Conservation (phyloP, 2,888 invertebrate genomes). For the Calameuta filiformis region DNA sequence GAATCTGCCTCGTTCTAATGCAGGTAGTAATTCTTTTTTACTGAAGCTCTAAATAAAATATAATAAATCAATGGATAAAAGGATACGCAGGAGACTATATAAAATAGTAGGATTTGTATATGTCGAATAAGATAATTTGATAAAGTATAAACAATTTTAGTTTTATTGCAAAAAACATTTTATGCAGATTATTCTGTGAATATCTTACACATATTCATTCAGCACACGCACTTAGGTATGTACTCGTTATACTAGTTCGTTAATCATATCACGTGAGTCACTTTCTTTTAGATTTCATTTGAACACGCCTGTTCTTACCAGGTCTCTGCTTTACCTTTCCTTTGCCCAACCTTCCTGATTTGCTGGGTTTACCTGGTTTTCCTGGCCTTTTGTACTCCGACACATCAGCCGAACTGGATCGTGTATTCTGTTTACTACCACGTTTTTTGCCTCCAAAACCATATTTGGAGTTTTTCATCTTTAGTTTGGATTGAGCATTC, state of each 20-base stretch:
- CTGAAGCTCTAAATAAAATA: neutral
- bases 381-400: conserved; percentile 68
- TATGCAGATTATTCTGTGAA: too few species aligned
- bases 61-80: neutral
- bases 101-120: neutral
- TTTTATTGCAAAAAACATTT: neutral
- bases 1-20: neutral
- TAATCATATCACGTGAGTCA: conserved; percentile 16
- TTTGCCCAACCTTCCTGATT: conserved; percentile 28
- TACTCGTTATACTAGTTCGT: neutral
- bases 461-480: conserved; percentile 85
- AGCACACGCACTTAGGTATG: neutral
- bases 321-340: conserved; percentile 51
- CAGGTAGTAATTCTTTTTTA: neutral
- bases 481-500: conserved; percentile 69
- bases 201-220: neutral
- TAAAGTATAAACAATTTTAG: neutral
- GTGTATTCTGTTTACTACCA: conserved; percentile 87
- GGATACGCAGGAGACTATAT: neutral
- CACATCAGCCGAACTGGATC: conserved; percentile 79
- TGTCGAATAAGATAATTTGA: neutral
- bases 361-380: conserved; percentile 44
- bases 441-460: conserved; percentile 97
- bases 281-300: conserved; percentile 64
- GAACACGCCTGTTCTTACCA: conserved; percentile 67